Percentiles rank a stretch among this genome's conserved stretches.
Conservation (phyloP, 92 coral and sea anemone genomes). For the Phymanthus crucifer region DNA sequence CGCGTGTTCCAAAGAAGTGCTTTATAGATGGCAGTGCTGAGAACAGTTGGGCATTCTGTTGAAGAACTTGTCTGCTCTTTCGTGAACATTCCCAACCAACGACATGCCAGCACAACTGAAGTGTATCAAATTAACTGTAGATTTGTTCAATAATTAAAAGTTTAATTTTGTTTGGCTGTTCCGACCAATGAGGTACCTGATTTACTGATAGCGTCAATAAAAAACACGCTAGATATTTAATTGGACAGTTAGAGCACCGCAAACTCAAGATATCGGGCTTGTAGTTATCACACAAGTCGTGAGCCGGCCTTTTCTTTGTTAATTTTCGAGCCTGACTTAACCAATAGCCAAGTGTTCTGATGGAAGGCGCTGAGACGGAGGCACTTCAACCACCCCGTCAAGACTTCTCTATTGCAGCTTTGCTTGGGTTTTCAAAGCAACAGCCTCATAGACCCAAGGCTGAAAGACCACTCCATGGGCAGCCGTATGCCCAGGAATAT, state of each 20-base stretch:
- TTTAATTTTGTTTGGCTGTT: slow-evolving; percentile 29
- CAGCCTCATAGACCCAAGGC: neutral
- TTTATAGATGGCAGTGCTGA: neutral
- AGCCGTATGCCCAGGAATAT: neutral
- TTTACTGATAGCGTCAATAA: slow-evolving; percentile 2
- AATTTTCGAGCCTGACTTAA: neutral
- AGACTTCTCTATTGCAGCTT: slow-evolving; percentile 23
- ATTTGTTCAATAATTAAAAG: slow-evolving; percentile 26
- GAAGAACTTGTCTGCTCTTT: neutral
- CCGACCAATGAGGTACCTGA: slow-evolving; percentile 8
- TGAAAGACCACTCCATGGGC: neutral
- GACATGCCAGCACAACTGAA: slow-evolving; percentile 3
- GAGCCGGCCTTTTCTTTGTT: neutral
- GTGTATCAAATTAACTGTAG: slow-evolving; percentile 24
- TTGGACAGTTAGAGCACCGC: slow-evolving; percentile 7
- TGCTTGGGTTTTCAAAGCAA: neutral
- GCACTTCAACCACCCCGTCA: slow-evolving; percentile 5
- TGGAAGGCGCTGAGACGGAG: neutral
- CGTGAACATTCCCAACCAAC: neutral
- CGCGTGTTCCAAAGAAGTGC: neutral
- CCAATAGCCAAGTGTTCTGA: neutral
- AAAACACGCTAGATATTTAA: slow-evolving; percentile 15
- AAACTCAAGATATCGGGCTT: neutral
- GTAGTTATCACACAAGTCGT: neutral
- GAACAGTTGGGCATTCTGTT: neutral